Evolutionary conservation across 2,113 vertebrate genomes (phyloP), one percentile per base, ranked within the genome.

Genomic region (Holacanthus passer): DNA sequence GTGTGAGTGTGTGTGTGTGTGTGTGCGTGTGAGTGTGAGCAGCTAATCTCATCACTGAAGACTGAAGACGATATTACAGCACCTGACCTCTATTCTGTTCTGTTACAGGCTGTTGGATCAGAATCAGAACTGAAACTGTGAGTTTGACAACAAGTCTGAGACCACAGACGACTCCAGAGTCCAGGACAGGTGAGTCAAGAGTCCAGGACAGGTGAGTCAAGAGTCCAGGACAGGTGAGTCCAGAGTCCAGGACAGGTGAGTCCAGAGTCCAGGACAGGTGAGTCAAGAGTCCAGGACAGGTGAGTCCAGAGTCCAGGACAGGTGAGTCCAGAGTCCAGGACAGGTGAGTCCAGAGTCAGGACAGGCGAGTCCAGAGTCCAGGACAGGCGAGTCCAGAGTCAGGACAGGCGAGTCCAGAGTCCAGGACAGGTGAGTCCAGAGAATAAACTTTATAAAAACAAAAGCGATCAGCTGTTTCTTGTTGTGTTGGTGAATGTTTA

Each of bases 31-130:
- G 63, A 29, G 71, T 59, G 69, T 32, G 63, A 47, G 70, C 27
- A 53, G 56, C 52, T 73, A 80, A 85, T 87, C 85, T 86, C 77
- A 83, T 74, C 73, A 74, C 59, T 81, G 70, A 79, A 67, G 24
- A 81, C n/a, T 87, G 79, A 17, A 79, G 77, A 73, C 72, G 50
- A 83, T 47, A 78, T 74, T 75, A 84, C 64, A 82, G 72, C 75
- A 80, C 41, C 53, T 62, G 59, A 52, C 71, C 69, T 80, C 37
- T 56, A 11, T 45, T 82, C 41, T 31, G 8, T 66, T 16, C 12
- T 27, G 2, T 45, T 66, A 11, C 39, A 41, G 22, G 12, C 22
- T 66, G n/a, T 14, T 17, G 22, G 4, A 7, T 37, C 20, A 64
- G 12, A 62, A 20, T 29, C 22, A 41, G n/a, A n/a, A n/a, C n/a